A percentile compares a stretch with the other conserved stretches of the same genome.
Conservation (phyloP, 2,888 invertebrate species). For the Andrena trimmerana region DNA sequence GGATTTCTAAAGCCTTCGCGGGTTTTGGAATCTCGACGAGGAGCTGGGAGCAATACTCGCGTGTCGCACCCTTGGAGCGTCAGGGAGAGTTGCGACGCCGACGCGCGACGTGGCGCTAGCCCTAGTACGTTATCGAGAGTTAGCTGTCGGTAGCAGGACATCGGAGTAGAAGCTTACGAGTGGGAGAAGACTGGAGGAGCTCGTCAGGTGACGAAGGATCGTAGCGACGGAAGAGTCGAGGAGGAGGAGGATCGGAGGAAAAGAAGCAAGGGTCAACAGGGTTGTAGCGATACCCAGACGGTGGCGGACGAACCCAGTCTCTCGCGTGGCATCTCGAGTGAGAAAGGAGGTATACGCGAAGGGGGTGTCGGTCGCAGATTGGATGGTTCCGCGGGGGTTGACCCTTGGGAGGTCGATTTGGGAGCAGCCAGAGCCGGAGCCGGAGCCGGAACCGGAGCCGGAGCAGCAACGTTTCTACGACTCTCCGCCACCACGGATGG, state of each 20-base stretch:
- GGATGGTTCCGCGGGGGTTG: slow-evolving; percentile 83
- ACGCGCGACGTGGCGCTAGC: too few species aligned
- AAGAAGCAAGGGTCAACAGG: not conserved
- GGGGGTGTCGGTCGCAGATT: slow-evolving; percentile 72
- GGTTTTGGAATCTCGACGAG: not conserved
- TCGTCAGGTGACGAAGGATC: too few species aligned
- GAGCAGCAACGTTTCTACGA: slow-evolving; percentile 83
- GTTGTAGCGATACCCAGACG: not conserved
- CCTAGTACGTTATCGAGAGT: too few species aligned
- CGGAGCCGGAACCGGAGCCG: slow-evolving; percentile 66
- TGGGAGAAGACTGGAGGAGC: too few species aligned
- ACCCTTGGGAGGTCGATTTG: slow-evolving; percentile 79
- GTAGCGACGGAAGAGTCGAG: not conserved
- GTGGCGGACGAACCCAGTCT: not conserved
- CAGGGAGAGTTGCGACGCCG: not conserved
- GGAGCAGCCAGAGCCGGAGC: slow-evolving; percentile 78
- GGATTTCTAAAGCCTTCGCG: too few species aligned
- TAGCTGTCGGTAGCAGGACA: too few species aligned
- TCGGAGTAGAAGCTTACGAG: too few species aligned
- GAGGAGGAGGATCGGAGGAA: not conserved
- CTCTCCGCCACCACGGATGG: slow-evolving; percentile 83
- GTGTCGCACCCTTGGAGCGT: too few species aligned
- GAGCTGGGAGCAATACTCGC: not conserved
- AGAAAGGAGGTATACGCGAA: slow-evolving; percentile 6
- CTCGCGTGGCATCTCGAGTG: not conserved